Conservation (phyloP, 2,797 vertebrate genomes). For the Hydrophis major region DNA sequence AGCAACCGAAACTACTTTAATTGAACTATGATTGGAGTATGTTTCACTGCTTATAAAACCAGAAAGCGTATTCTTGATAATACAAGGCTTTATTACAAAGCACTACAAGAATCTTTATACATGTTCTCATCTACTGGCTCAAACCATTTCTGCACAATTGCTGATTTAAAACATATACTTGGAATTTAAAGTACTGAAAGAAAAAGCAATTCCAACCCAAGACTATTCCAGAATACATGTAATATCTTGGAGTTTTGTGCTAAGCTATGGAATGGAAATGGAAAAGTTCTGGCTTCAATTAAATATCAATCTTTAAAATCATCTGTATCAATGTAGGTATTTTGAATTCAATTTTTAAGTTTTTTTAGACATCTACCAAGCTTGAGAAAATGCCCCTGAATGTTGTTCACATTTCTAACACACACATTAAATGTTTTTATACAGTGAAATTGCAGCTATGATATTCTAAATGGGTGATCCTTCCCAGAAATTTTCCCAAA, state of each 20-base stretch:
- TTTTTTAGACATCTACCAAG: neutral
- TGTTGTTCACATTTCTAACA: neutral
- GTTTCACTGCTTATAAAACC: neutral
- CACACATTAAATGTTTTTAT: neutral
- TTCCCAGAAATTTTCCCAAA: neutral
- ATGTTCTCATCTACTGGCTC: neutral
- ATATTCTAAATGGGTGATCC: neutral
- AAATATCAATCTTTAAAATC: too few relatives aligned
- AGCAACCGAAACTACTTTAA: neutral
- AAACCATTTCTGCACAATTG: neutral
- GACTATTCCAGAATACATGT: neutral
- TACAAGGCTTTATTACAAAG: neutral
- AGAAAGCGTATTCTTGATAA: neutral
- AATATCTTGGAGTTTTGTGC: neutral
- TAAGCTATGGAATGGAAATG: neutral
- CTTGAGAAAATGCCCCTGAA: neutral
- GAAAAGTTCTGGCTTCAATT: too few relatives aligned
- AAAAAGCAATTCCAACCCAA: neutral
- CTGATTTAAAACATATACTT: neutral
- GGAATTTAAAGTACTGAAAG: neutral
- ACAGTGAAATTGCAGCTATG: neutral
- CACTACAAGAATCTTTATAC: neutral
- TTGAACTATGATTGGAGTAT: neutral
- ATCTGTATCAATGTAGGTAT: too few relatives aligned
- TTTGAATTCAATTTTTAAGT: neutral